Conservation (phyloP, 1,140 invertebrate genomes). For the Drosophila nigromelanica region DNA sequence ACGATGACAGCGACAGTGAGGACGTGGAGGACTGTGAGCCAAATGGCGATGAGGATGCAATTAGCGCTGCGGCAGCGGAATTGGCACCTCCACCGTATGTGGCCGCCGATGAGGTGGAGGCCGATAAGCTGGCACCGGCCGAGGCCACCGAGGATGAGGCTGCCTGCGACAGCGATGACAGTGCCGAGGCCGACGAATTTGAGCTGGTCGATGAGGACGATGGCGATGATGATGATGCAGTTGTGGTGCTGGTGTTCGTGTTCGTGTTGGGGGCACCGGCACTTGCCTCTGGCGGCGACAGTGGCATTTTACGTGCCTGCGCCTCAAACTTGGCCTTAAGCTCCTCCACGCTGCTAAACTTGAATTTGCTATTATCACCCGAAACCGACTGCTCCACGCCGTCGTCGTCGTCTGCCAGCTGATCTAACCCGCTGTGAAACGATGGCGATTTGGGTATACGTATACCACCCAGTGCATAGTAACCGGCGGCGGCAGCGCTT, state of each 20-base stretch:
- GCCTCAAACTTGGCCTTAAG: conserved; percentile 76
- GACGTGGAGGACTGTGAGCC: conserved; percentile 70
- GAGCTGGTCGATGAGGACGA: conserved; percentile 76
- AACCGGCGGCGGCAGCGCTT: conserved; percentile 34
- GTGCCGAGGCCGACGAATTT: conserved; percentile 66
- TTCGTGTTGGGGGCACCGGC: conserved; percentile 20
- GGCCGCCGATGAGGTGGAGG: conserved; percentile 59
- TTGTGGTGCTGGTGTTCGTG: conserved; percentile 15
- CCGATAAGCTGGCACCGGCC: conserved; percentile 57
- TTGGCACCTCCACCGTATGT: conserved; percentile 70
- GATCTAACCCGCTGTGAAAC: conserved; percentile 92
- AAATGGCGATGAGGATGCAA: conserved; percentile 64
- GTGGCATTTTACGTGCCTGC: conserved; percentile 69
- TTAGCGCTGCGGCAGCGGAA: conserved; percentile 64
- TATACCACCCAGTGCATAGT: conserved; percentile 81
- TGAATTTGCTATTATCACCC: conserved; percentile 55
- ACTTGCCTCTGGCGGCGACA: conserved; percentile 64
- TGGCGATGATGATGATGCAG: conserved; percentile 65
- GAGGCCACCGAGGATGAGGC: conserved; percentile 56
- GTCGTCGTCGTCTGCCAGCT: conserved; percentile 86
- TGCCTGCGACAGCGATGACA: conserved; percentile 70
- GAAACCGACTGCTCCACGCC: conserved; percentile 58
- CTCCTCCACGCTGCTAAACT: conserved; percentile 78
- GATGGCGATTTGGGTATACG: conserved; percentile 93
- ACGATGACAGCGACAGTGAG: conserved; percentile 66